Percentiles rank a stretch among this genome's conserved stretches.
These are phyloP conservation scores for Spea bombifrons DNA, from an alignment of 2,113 vertebrate species.

Conservation along the genomic window DNA sequence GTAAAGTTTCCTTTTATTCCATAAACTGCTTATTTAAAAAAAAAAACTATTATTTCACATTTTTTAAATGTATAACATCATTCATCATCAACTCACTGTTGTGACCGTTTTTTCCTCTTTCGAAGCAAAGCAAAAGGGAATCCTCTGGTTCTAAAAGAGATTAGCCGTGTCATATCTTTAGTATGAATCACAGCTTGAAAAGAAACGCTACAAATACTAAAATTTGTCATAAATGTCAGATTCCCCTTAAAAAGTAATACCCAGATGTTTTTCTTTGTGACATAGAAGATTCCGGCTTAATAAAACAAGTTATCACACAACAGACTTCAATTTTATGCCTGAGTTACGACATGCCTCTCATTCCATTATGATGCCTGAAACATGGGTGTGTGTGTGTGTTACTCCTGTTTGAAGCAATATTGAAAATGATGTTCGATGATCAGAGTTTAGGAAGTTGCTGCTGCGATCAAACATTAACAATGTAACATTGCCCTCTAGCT, in stretches of 20 bases:
- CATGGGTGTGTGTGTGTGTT: constrained; percentile 57
- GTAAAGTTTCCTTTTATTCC: no score
- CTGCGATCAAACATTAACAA: not conserved
- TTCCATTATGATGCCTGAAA: constrained; percentile 65
- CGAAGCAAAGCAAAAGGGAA: constrained; percentile 11
- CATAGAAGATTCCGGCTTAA: constrained; percentile 61
- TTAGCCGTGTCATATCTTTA: constrained; percentile 29
- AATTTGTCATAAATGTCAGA: constrained; percentile 31
- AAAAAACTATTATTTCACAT: no score
- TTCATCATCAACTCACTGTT: constrained; percentile 26
- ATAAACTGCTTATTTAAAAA: no score
- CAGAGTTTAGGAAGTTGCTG: not conserved
- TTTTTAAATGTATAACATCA: not conserved
- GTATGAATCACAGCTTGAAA: constrained; percentile 14
- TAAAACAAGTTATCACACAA: constrained; percentile 65
- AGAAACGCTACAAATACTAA: constrained; percentile 7
- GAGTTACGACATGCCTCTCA: constrained; percentile 65
- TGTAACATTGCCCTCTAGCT: not conserved
- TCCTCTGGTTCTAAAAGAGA: not conserved
- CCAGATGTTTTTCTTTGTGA: constrained; percentile 53
- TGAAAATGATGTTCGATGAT: constrained; percentile 42
- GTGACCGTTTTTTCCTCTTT: constrained; percentile 29
- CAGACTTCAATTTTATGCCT: constrained; percentile 57
- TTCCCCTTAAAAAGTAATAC: constrained; percentile 25
- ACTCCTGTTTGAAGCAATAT: constrained; percentile 44